Base-by-base conservation (phyloP, 2,888 invertebrate species). In the Fissipunctia ypsillon region DNA sequence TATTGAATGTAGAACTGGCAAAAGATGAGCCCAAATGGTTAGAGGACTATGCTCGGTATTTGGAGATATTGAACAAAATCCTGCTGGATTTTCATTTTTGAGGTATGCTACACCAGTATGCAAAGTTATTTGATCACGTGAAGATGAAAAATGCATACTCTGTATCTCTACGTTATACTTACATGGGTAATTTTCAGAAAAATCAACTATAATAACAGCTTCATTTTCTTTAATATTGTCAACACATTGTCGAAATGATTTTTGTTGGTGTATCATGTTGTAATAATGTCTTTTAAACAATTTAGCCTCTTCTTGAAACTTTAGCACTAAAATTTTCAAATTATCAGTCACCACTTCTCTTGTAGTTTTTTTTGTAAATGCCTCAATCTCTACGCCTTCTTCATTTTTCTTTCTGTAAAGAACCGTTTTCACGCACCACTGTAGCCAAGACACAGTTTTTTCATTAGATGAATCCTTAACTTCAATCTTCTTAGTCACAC, bases 21-120 rank as follows among this genome's bases (percentile, higher is more conserved):
- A 56, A 48, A 78, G 66, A 52, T 78, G 73, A 59, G 66, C 78
- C 70, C 78, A 71, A 67, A 78, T 73, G 61, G 69, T 61, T 1
- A 66, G 5, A 3, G 69, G 77, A 54, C 69, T 68, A 69, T 73
- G 77, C 43, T 77, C 65, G 43, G 35, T 59, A 60, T 64, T 69
- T 3, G 69, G 73, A 60, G 73, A 77, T 60, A 74, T 63, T 56
- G 71, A 75, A 67, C 78, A 67, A 63, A 78, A 77, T 38, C 64
- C 54, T 61, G 64, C 63, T 64, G 73, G 74, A 66, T 66, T 70
- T 69, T 69, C 60, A 56, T 77, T 74, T 77, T 73, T 77, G 57
- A 70, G 56, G 56, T 73, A 76, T 68, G 64, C 73, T 57, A 69
- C 68, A 65, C 69, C 73, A 69, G 76, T 76, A 69, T 78, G 66